Conservation (phyloP, 2,113 vertebrate genomes). For the Tretioscincus oriximinensis region DNA sequence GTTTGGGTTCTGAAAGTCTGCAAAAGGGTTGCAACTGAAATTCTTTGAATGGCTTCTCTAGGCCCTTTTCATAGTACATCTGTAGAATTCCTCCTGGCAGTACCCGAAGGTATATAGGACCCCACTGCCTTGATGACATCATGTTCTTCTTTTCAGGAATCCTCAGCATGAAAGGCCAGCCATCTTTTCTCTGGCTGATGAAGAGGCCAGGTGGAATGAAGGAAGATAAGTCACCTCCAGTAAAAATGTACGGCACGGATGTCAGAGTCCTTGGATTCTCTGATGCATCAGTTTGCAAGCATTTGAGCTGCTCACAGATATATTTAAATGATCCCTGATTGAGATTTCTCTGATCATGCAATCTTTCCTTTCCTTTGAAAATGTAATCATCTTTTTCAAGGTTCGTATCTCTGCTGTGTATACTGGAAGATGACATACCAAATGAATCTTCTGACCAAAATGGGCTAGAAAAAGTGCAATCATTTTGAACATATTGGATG, state of each 20-base stretch:
- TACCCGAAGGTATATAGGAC: constrained; percentile 89
- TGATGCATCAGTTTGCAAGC: constrained; percentile 69
- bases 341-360: constrained; percentile 80
- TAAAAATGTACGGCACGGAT: constrained; percentile 33
- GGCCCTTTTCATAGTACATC: constrained; percentile 93
- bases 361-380: constrained; percentile 67
- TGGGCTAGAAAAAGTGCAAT: constrained; percentile 85
- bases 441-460: constrained; percentile 83
- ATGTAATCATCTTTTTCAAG: constrained; percentile 21
- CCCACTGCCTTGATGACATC: constrained; percentile 98
- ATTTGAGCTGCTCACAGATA: constrained; percentile 87
- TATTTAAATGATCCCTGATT: constrained; percentile 86
- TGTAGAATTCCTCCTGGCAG: constrained; percentile 87
- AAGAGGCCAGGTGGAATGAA: constrained; percentile 81
- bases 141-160: constrained; percentile 98
- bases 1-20: constrained; percentile 84
- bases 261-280: constrained; percentile 22
- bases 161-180: constrained; percentile 94
- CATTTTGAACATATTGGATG: constrained; percentile 75
- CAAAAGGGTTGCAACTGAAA: constrained; percentile 88
- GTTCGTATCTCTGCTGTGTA: constrained; percentile 47
- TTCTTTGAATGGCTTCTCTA: constrained; percentile 94
- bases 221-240: constrained; percentile 47
- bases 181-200: constrained; percentile 79
- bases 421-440: constrained; percentile 69